Conservation (phyloP, 2,113 vertebrate genomes). For the Vombatus ursinus region DNA sequence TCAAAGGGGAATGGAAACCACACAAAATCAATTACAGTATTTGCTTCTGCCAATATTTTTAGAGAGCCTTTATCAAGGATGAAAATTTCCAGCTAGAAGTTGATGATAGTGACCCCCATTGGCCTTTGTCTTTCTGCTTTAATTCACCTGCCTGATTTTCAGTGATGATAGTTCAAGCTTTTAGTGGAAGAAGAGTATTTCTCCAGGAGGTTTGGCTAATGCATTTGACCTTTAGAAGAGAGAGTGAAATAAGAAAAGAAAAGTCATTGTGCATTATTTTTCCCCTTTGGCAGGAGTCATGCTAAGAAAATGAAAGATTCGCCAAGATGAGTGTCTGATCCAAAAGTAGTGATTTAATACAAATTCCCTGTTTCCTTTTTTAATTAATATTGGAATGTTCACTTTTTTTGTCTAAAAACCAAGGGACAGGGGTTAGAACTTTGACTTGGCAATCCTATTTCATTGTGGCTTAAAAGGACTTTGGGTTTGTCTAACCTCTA, state of each 20-base stretch:
- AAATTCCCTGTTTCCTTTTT: slow-evolving; percentile 47
- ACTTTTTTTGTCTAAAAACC: background rate
- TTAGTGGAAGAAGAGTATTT: slow-evolving; percentile 4
- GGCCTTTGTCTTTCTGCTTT: background rate
- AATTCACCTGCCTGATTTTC: background rate
- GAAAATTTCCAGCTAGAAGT: fast-evolving
- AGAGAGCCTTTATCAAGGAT: background rate
- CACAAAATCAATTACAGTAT: fast-evolving
- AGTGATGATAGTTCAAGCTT: background rate
- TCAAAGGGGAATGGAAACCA: background rate
- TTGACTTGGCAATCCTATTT: slow-evolving; percentile 12
- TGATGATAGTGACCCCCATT: background rate
- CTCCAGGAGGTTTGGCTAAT: background rate
- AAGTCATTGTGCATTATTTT: background rate
- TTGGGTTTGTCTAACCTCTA: slow-evolving; percentile 11
- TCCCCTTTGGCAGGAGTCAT: background rate
- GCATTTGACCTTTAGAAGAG: slow-evolving; percentile 19
- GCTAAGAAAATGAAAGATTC: background rate
- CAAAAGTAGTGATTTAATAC: background rate
- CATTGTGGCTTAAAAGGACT: slow-evolving; percentile 3
- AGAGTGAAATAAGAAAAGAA: slow-evolving; percentile 10
- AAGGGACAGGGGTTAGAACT: background rate
- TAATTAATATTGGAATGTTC: slow-evolving; percentile 44
- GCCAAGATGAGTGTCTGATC: background rate
- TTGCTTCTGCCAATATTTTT: fast-evolving